A percentile compares a stretch with the other conserved stretches of the same genome.
Conservation (phyloP, 2,113 vertebrate genomes). For the Cyphomyrus discorhynchus region DNA sequence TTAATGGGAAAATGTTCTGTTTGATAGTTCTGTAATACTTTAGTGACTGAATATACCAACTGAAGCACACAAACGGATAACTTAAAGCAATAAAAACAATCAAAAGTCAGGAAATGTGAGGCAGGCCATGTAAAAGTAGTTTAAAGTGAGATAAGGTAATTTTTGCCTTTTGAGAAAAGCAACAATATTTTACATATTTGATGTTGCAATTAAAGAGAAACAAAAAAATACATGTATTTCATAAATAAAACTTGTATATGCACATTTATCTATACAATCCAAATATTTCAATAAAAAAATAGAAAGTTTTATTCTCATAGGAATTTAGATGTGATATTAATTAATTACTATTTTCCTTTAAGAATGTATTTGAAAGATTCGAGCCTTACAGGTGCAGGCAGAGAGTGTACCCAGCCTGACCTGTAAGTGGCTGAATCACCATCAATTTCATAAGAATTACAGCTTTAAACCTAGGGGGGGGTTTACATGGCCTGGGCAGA, state of each 20-base stretch:
- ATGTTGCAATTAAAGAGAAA: neutral
- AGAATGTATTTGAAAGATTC: neutral
- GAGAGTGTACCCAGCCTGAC: neutral
- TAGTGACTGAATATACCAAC: conserved; percentile 20
- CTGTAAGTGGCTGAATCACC: neutral
- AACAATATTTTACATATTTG: neutral
- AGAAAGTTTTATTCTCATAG: neutral
- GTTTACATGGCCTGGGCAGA: conserved; percentile 43
- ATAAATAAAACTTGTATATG: neutral
- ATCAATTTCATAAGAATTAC: neutral
- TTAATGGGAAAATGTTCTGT: neutral
- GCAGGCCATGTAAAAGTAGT: conserved; percentile 28
- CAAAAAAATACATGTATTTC: neutral
- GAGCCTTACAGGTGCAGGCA: neutral
- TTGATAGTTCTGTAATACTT: neutral
- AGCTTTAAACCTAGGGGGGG: neutral
- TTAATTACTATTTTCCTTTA: neutral
- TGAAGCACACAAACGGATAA: conserved; percentile 24
- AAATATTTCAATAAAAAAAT: neutral
- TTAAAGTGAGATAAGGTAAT: neutral
- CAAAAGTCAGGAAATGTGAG: conserved; percentile 20
- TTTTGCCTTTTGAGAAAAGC: neutral
- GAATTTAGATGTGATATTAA: neutral
- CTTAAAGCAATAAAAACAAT: conserved; percentile 1
- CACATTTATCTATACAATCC: neutral